phyloP scores from a whole-genome alignment of 2,888 invertebrate genomes.

The Trichogramma dendrolimi region DNA sequence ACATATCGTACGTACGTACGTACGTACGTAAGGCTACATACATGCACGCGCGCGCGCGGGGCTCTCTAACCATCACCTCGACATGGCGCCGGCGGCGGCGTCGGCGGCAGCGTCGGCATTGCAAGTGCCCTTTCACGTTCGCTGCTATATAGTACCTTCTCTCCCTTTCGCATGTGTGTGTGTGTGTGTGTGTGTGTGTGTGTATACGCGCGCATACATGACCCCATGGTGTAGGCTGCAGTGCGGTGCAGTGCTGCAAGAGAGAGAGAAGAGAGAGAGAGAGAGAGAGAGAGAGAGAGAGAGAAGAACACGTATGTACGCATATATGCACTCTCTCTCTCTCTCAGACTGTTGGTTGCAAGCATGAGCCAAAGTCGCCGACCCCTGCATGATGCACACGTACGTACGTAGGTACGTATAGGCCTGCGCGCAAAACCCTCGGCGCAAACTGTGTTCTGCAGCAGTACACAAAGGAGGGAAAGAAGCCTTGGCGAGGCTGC shows the following conservation, averaged over 20 bases:
- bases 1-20: too few species aligned
- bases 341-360: background rate
- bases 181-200: too few species aligned
- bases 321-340: conserved; percentile 3
- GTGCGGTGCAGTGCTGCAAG: too few species aligned
- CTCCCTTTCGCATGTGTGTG: background rate
- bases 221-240: too few species aligned
- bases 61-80: background rate
- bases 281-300: conserved; percentile 6
- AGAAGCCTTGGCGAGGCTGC: conserved; percentile 7
- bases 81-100: background rate
- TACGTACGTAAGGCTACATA: too few species aligned
- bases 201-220: too few species aligned
- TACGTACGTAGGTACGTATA: background rate
- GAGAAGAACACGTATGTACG: conserved; percentile 1
- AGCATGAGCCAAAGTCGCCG: background rate
- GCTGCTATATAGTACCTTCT: background rate
- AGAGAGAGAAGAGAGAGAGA: background rate
- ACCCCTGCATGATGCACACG: background rate
- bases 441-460: background rate
- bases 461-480: background rate
- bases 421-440: conserved; percentile 8
- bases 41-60: background rate
- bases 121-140: conserved; percentile 15
- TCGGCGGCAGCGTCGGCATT: background rate